These are phyloP conservation scores for Zaprionus ghesquierei DNA, from an alignment of 1,140 invertebrate genomes.

Conservation along the genomic window DNA sequence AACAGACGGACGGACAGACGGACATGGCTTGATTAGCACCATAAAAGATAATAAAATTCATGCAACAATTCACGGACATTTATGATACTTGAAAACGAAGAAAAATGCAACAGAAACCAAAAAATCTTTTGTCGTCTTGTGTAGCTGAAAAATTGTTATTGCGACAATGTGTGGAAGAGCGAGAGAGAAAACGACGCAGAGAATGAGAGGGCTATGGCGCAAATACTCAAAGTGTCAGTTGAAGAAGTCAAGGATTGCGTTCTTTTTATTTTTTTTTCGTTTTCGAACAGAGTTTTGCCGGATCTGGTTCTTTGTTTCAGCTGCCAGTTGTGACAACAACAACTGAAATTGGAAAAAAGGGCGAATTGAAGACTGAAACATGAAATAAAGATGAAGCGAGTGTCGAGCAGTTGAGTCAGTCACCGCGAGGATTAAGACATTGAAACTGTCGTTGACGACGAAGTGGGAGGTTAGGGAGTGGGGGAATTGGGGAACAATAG, in stretches of 20 bases:
- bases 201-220: not conserved
- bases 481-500: not conserved
- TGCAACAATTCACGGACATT: not conserved
- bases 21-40: no score
- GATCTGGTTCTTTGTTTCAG: conserved; percentile 31
- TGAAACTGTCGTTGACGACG: not conserved
- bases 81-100: not conserved
- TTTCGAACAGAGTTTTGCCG: conserved; percentile 42
- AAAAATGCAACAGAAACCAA: conserved; percentile 10
- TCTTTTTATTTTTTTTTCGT: not conserved
- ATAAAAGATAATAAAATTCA: not conserved
- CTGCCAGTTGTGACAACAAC: conserved; percentile 57
- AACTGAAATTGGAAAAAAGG: conserved; percentile 62
- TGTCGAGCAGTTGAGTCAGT: conserved; percentile 47
- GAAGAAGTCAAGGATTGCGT: conserved; percentile 59
- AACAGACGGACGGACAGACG: no score
- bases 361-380: conserved; percentile 66
- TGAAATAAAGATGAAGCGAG: conserved; percentile 77
- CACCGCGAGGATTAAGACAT: conserved; percentile 24
- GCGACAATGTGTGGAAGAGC: conserved; percentile 4
- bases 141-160: conserved; percentile 14
- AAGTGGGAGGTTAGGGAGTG: not conserved
- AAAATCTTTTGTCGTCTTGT: conserved; percentile 29
- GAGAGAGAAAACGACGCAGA: not conserved
- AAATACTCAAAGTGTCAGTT: conserved; percentile 70